Base-by-base conservation (phyloP, 1,140 invertebrate genomes). In the Zaprionus ornatus region DNA sequence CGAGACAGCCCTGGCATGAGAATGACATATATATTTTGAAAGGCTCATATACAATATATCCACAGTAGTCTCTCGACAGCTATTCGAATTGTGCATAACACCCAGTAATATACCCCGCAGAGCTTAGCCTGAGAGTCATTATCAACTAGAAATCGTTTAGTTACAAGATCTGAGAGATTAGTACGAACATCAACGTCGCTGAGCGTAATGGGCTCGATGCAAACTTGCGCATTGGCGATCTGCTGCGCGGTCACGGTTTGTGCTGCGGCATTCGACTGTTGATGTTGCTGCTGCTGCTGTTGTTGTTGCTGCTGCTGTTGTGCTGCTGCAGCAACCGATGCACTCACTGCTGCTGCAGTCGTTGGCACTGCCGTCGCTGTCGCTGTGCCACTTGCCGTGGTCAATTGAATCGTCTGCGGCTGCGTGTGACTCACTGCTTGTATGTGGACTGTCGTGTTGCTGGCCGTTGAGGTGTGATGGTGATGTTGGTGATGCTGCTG, bases 121-220 rank as follows among this genome's bases (percentile, higher is more conserved):
- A 32, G 48, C 45, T n/a, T 48, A 29, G 55, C 17, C 6, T 17
- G 15, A n/a, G 48, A 42, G 42, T 54, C 37, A 25, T 17, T 61
- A 32, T 48, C 6, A 57, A 25, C 63, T 55, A 55, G 50, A 29
- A 23, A 17, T 37, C 10, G 54, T 68, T 74, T 69, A 63, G 59
- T 60, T 64, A 74, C 75, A 75, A 65, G 29, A 61, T 80, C 82
- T 69, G 57, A 79, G 66, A 70, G 76, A 80, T 90, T 88, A 91
- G 92, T 93, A 93, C 94, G 93, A 95, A 95, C 95, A 94, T 95
- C 95, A 82, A 95, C 95, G 90, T 95, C 95, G 83, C 94, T 94
- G 85, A 94, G 94, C 72, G 94, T 94, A 93, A 95, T 94, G 87
- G 95, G 94, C 91, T 95, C 95, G 91, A 95, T 94, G 95, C 96